These are phyloP conservation scores for Meleagris gallopavo DNA, from an alignment of 2,113 vertebrate genomes.

Conservation along the genomic window DNA sequence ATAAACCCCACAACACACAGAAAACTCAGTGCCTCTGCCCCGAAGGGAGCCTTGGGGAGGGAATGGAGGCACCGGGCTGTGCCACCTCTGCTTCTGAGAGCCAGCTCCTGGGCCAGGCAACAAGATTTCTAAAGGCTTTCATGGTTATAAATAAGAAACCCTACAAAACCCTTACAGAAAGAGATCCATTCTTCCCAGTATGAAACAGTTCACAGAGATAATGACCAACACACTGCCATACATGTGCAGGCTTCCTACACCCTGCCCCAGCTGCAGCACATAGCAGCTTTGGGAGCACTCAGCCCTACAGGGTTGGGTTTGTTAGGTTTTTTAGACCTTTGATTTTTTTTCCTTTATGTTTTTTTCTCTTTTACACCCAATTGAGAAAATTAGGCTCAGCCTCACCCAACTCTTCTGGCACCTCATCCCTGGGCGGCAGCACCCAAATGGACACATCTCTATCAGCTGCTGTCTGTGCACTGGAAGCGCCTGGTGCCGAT, in stretches of 20 bases:
- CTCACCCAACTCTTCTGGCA: accelerated
- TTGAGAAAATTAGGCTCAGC: too few species aligned
- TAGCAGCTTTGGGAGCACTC: accelerated
- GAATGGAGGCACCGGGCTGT: neutral
- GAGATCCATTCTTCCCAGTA: neutral
- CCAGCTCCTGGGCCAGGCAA: neutral
- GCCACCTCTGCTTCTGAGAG: neutral
- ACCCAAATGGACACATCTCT: neutral
- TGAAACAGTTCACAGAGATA: accelerated
- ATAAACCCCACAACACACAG: accelerated
- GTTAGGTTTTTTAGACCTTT: neutral
- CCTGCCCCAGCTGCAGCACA: neutral
- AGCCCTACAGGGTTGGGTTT: neutral
- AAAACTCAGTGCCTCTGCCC: accelerated
- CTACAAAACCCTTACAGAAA: neutral
- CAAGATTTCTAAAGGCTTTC: neutral
- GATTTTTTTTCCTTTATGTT: neutral
- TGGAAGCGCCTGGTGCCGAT: accelerated
- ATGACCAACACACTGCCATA: too few species aligned
- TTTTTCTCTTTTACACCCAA: neutral
- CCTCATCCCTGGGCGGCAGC: neutral
- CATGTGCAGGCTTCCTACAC: too few species aligned
- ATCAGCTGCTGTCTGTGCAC: neutral
- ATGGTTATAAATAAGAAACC: neutral
- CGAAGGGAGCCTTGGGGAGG: accelerated